Conservation (phyloP, 2,113 vertebrate genomes). For the Carlito syrichta region DNA sequence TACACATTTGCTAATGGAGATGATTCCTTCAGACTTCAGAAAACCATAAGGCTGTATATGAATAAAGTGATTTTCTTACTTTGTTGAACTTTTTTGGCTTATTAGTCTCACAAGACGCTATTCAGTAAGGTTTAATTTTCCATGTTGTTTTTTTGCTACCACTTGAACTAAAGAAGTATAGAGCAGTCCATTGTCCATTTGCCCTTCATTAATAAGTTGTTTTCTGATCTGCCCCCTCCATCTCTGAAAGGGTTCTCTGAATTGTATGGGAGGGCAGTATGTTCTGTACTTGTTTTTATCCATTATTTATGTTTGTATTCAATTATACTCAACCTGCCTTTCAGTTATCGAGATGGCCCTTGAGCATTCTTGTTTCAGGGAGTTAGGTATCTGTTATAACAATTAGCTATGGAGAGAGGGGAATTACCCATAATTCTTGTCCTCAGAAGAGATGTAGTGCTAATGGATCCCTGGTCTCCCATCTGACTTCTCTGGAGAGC, state of each 20-base stretch:
- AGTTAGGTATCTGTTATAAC: conserved; percentile 48
- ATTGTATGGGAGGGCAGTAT: conserved; percentile 17
- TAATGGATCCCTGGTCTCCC: conserved; percentile 52
- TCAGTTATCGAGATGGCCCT: conserved; percentile 53
- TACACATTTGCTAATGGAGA: not conserved
- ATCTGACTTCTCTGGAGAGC: conserved; percentile 34
- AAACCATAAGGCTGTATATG: not conserved
- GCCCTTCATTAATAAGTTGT: conserved; percentile 27
- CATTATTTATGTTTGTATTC: conserved; percentile 58
- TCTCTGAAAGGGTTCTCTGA: conserved; percentile 24
- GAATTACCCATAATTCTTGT: conserved; percentile 59
- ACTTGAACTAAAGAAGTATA: conserved; percentile 42
- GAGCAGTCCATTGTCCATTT: not conserved
- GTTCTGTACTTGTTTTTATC: conserved; percentile 56
- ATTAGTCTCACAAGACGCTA: conserved; percentile 27
- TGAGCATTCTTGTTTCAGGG: conserved; percentile 56
- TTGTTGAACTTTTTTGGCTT: conserved; percentile 30
- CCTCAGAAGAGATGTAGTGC: conserved; percentile 35
- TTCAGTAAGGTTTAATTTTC: conserved; percentile 53
- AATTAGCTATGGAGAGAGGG: conserved; percentile 54
- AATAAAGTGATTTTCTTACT: conserved; percentile 54
- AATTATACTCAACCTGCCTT: conserved; percentile 54
- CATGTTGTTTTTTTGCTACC: conserved; percentile 38
- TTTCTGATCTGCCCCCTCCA: not conserved
- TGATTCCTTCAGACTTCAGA: not conserved